Evolutionary conservation across 1,140 invertebrate species (phyloP), one percentile per base, ranked within the genome.

Genomic region (Cheumatopsyche charites): DNA sequence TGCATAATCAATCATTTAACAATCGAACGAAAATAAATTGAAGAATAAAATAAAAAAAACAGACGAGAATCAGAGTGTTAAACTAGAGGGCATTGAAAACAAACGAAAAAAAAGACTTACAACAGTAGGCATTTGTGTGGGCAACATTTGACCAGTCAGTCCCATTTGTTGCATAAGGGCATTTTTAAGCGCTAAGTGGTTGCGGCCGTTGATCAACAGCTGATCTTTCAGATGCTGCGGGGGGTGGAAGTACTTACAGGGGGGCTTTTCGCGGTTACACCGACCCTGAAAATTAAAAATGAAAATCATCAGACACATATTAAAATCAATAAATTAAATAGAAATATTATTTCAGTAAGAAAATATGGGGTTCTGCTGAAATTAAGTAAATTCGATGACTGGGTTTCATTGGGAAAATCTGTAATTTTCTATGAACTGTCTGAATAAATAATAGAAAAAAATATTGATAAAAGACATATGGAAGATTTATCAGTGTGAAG

Each of bases 181-280:
- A 86, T 97, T 97, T 86, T 98, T 98, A 81, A 99, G 85, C 75
- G 97, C 97, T 84, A 99, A 88, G 87, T 99, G 98, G 88, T 99
- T 99, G 79, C 97, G 90, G 71, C 98, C 98, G 87, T 99, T 99
- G 88, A 99, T 98, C 82, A 99, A 88, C 80, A 99, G 89, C 87
- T 99, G 98, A 87, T 99, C 98, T 88, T 99, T 98, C 76, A 99
- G 89, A 85, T 99, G 98, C 83, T 99, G 97, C 76, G 98, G 98
- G 75, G 97, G 97, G 88, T 99, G 98, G 85, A 99, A 97, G 87
- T 99, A 99, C 89, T 99, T 99, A 93, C 98, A 99, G 77, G 98
- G 98, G 74, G 98, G 98, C 82, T 99, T 99, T 85, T 99, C 98
- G 79, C 98, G 90, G 83, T 98, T 98, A 90, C 98, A 99, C 85